Base-by-base conservation (phyloP, 2,888 invertebrate genomes). In the Mayetiola destructor region DNA sequence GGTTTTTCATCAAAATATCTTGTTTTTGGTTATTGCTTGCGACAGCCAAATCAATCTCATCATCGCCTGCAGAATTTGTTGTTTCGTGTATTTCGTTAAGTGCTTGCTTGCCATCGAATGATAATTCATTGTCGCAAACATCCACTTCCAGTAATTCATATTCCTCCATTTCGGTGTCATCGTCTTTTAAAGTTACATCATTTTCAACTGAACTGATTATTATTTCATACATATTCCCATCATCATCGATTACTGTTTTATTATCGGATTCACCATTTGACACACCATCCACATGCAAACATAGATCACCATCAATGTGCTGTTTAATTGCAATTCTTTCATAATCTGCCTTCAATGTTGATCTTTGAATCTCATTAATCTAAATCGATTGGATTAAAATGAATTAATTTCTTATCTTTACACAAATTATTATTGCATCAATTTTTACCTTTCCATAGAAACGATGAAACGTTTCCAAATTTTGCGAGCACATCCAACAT, bases 401-500 rank as follows among this genome's bases (percentile, higher is more conserved):
- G 4, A 18, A 30, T 3, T 8, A 10, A 53, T 29, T 23, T 53
- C n/a, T 14, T n/a, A 39, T 9, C 30, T 20, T 42, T 8, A 20
- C 8, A 9, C 20, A 39, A 12, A 10, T 39, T 39, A 39, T 39
- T n/a, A 39, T 5, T n/a, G 8, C n/a, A 39, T 10, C 5, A n/a
- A 12, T 6, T 48, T 5, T 9, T 2, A 57, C 57, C 39, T 58
- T 59, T 42, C 57, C 57, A 23, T 56, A 58, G 55, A 59, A 59
- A 40, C 39, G 55, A 35, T 59, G 57, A 55, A 59, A 58, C 14
- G 58, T 56, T 29, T 59, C 57, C 40, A 59, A 29, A 53, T 59
- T 48, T 27, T 58, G 57, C 14, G 58, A 53, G 27, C 59, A 59
- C 52, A 57, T 57, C 57, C 54, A 56, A n/a, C 59, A 59, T 21